A percentile compares a stretch with the other conserved stretches of the same genome.
These are phyloP conservation scores for Chymomyza procnemis DNA, from an alignment of 2,888 invertebrate genomes.

Conservation along the genomic window DNA sequence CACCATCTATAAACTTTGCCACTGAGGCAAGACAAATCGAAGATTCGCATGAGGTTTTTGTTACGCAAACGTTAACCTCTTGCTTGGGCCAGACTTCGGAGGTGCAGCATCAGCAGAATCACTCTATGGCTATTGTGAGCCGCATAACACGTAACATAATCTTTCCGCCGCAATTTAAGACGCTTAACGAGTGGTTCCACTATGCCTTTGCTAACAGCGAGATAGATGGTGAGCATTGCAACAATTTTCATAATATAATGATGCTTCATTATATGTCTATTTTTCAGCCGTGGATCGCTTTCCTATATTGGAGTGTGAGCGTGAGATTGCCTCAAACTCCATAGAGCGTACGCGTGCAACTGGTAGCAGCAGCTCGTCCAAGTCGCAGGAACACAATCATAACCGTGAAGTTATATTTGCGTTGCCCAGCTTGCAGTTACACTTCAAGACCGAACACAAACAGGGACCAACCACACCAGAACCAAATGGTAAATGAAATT, in stretches of 20 bases:
- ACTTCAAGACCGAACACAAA: conserved; percentile 94
- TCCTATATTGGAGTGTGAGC: conserved; percentile 90
- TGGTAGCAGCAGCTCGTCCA: conserved; percentile 80
- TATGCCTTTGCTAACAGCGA: conserved; percentile 97
- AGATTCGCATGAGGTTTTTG: conserved; percentile 86
- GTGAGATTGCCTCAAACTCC: conserved; percentile 81
- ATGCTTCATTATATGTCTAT: conserved; percentile 31
- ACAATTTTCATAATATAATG: not conserved
- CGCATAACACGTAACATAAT: conserved; percentile 93
- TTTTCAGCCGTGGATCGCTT: conserved; percentile 90
- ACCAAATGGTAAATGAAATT: conserved; percentile 79
- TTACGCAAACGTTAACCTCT: conserved; percentile 94
- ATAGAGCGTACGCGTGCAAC: conserved; percentile 81
- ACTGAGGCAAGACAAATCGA: conserved; percentile 94
- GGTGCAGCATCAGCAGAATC: conserved; percentile 83
- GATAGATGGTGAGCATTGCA: conserved; percentile 86
- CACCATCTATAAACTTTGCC: conserved; percentile 94
- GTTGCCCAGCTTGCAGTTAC: conserved; percentile 93
- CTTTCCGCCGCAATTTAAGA: conserved; percentile 97
- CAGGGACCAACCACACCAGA: conserved; percentile 88
- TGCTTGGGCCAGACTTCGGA: conserved; percentile 88
- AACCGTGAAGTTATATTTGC: conserved; percentile 97
- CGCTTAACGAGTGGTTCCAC: conserved; percentile 96
- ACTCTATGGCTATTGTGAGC: conserved; percentile 96
- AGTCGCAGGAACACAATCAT: conserved; percentile 88